Evolutionary conservation across 2,888 invertebrate species (phyloP).

Genomic region (Tanypteryx hageni): DNA sequence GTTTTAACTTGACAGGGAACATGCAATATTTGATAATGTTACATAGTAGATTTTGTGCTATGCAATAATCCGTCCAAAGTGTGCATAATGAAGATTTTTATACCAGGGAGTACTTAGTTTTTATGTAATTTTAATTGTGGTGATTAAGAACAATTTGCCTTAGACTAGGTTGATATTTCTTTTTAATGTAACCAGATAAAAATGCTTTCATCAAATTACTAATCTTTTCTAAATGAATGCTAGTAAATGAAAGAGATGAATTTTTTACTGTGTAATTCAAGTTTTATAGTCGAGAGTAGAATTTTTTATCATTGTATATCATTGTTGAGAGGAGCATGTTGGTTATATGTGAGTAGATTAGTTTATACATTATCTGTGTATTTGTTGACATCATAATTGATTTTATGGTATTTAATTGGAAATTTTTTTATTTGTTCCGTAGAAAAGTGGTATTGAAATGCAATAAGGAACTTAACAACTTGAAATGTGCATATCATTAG

Average conservation of each 20-base stretch:
- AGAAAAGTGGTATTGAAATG: not conserved
- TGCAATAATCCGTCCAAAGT: conserved; percentile 53
- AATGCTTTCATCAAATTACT: not conserved
- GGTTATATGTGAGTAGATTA: not conserved
- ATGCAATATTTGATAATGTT: not conserved
- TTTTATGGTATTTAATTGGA: not conserved
- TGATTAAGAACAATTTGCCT: not conserved
- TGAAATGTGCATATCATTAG: not conserved
- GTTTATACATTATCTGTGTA: not conserved
- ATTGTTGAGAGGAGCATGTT: not conserved
- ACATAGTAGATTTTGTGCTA: conserved; percentile 21
- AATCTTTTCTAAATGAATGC: not conserved
- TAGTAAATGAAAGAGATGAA: not conserved
- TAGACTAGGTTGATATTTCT: not conserved
- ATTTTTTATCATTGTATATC: not conserved
- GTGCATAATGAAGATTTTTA: conserved; percentile 15
- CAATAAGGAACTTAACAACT: not conserved
- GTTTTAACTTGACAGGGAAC: not conserved
- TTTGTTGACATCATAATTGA: not conserved
- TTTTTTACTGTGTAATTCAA: not conserved
- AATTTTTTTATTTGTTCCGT: not conserved
- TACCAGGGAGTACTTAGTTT: conserved; percentile 49
- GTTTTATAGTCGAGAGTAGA: not conserved
- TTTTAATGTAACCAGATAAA: not conserved
- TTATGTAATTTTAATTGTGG: conserved; percentile 29